Base-by-base conservation (phyloP, 2,888 invertebrate genomes). In the Synanthedon formicaeformis region DNA sequence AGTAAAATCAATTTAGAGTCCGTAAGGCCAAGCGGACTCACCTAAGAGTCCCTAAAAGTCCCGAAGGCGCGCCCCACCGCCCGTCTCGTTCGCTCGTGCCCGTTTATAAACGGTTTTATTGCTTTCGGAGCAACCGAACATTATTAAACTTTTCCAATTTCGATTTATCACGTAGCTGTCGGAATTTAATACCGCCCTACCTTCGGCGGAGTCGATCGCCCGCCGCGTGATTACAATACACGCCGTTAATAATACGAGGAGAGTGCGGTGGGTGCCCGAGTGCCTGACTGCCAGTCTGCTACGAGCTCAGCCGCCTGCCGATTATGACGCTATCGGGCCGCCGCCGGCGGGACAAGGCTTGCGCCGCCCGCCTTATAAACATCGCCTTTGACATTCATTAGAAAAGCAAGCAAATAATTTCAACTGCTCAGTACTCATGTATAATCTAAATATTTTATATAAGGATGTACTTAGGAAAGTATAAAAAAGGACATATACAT, bases 91-190 rank as follows among this genome's bases (percentile, higher is more conserved):
- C 83, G 81, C 86, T 80, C 81, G 81, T 77, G 83, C 86, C 86
- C 87, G 85, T 85, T 86, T 88, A 85, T 87, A 87, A 88, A 87
- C 87, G 87, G 83, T 88, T 88, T 88, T 88, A 87, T 88, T 87
- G 88, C 87, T 85, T 86, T 86, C 85, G 86, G 86, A 86, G 87
- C 86, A 86, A 86, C 86, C 86, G 87, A 87, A 87, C 88, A 87
- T 88, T 88, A 88, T 88, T 88, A 88, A 88, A 88, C 87, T 88
- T 88, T 88, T 87, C 88, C 87, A 88, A 88, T 88, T 88, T 87
- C 87, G 87, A 87, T 87, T 88, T 87, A 87, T 87, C 87, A 87
- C 87, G 87, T 87, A 87, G 87, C 86, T 87, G 87, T 87, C 87
- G 87, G 87, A 87, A 87, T 87, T 87, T 87, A 87, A 87, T 87